Evolutionary conservation across 2,888 invertebrate species (phyloP).

Genomic region (Scaeva pyrastri): DNA sequence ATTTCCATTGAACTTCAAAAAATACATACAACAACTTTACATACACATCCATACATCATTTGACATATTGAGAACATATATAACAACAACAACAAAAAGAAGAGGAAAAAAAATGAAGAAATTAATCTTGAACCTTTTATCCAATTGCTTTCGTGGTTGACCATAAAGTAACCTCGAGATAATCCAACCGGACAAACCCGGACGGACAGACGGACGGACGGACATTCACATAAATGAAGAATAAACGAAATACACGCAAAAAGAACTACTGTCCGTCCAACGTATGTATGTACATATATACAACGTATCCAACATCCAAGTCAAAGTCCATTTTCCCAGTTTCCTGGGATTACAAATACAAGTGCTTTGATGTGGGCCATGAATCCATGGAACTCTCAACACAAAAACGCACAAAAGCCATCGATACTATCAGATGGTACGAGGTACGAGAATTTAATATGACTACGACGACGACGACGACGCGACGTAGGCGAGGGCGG

Average conservation of each 20-base stretch:
- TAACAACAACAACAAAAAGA: neutral
- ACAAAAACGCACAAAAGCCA: slow-evolving; percentile 22
- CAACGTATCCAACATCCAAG: neutral
- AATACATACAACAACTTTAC: neutral
- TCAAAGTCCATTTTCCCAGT: slow-evolving; percentile 27
- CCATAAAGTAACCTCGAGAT: slow-evolving; percentile 29
- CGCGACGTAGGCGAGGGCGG: neutral
- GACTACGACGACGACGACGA: no score
- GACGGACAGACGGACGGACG: no score
- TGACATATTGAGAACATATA: neutral
- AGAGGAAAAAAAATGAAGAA: neutral
- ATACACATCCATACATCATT: slow-evolving; percentile 18
- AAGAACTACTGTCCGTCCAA: slow-evolving; percentile 25
- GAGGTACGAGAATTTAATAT: neutral
- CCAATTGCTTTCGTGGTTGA: slow-evolving; percentile 30
- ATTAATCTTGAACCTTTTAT: slow-evolving; percentile 34
- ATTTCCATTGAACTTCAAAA: no score
- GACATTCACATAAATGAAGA: neutral
- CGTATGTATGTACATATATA: no score
- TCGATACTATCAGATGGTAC: neutral
- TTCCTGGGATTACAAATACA: slow-evolving; percentile 55
- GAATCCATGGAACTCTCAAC: neutral
- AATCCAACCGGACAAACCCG: neutral
- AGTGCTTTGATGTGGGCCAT: slow-evolving; percentile 48
- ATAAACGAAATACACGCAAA: neutral